Evolutionary conservation across 2,888 invertebrate genomes (phyloP).

Genomic region (Thymelicus lineola): DNA sequence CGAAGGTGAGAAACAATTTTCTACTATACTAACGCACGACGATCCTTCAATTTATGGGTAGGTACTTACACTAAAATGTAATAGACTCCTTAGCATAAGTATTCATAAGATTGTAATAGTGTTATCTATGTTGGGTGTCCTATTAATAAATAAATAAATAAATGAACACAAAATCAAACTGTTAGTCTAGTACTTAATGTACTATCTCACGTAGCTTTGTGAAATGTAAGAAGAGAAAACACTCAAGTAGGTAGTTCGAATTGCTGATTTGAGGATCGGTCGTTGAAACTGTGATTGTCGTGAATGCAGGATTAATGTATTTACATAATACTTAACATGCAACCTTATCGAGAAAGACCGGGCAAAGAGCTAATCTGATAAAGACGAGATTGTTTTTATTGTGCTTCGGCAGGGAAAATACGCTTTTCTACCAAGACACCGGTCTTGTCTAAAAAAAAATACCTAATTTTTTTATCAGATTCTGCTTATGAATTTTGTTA

Average conservation of each 20-base stretch:
- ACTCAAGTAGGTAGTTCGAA: slow-evolving; percentile 43
- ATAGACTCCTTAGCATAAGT: too few relatives aligned
- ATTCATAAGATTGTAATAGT: too few relatives aligned
- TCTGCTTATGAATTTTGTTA: not conserved
- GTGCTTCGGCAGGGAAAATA: too few relatives aligned
- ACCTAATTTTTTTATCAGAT: too few relatives aligned
- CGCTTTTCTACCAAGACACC: too few relatives aligned
- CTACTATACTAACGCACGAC: too few relatives aligned
- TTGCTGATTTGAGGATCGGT: slow-evolving; percentile 42
- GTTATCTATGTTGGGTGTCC: too few relatives aligned
- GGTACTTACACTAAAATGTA: too few relatives aligned
- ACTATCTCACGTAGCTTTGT: slow-evolving; percentile 32
- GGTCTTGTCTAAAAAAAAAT: too few relatives aligned
- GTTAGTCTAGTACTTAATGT: too few relatives aligned
- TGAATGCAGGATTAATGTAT: slow-evolving; percentile 22
- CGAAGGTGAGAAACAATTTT: slow-evolving; percentile 9
- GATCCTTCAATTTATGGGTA: too few relatives aligned
- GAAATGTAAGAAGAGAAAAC: slow-evolving; percentile 42
- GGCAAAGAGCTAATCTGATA: not conserved
- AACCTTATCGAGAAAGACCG: not conserved
- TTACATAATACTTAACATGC: slow-evolving; percentile 13
- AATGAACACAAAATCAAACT: slow-evolving; percentile 18
- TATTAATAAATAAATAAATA: too few relatives aligned
- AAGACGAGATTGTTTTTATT: not conserved
- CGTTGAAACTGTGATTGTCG: slow-evolving; percentile 37